Conservation (phyloP, 35 echinoderm and acorn worm genomes). For the Lytechinus variegatus region DNA sequence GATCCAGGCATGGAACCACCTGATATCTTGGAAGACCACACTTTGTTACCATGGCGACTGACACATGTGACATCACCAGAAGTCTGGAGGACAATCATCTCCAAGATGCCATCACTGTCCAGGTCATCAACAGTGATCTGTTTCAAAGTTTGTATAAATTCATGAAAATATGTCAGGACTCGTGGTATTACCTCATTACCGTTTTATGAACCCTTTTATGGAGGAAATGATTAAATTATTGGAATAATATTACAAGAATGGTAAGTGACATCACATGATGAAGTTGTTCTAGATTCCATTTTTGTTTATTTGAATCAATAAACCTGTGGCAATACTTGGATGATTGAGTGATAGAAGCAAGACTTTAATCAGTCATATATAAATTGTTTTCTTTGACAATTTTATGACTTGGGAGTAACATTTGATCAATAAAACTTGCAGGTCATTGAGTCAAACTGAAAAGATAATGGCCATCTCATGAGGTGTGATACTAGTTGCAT, state of each 20-base stretch:
- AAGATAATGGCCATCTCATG: no score
- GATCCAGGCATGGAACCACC: conserved; percentile 75
- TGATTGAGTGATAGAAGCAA: background rate
- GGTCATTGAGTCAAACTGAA: no score
- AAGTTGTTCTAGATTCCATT: background rate
- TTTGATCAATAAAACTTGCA: no score
- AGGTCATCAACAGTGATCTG: conserved; percentile 80
- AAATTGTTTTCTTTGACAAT: no score
- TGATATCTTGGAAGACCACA: conserved; percentile 66
- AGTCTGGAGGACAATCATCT: conserved; percentile 68
- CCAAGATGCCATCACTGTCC: conserved; percentile 54
- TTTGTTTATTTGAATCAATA: background rate
- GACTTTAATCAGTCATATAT: no score
- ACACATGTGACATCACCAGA: conserved; percentile 76
- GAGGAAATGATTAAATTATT: background rate
- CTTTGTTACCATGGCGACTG: conserved; percentile 51
- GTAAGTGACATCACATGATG: background rate
- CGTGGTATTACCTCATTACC: background rate
- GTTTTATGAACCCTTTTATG: background rate
- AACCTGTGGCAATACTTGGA: background rate
- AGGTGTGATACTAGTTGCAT: no score
- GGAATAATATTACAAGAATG: background rate
- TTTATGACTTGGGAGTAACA: no score
- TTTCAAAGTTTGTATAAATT: background rate
- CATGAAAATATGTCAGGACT: background rate